Percentiles rank a stretch among this genome's conserved stretches.
Evolutionary conservation across 2,113 vertebrate species (phyloP).

Genomic region (Cromileptes altivelis): DNA sequence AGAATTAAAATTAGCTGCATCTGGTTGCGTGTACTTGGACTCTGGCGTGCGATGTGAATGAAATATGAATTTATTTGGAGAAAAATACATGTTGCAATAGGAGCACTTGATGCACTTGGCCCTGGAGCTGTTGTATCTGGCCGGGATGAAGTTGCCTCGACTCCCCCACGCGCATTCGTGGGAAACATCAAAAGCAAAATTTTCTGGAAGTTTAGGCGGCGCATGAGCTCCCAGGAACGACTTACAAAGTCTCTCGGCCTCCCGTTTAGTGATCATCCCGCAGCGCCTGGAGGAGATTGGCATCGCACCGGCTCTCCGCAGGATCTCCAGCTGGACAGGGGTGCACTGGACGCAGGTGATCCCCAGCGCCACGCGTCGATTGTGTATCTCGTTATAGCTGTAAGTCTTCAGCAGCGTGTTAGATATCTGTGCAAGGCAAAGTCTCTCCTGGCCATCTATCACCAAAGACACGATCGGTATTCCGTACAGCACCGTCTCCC

Average conservation of each 20-base stretch:
- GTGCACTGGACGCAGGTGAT: constrained; percentile 96
- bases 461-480: constrained; percentile 96
- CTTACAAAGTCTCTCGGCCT: constrained; percentile 93
- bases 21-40: constrained; percentile 94
- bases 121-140: constrained; percentile 93
- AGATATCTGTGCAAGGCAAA: constrained; percentile 93
- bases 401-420: constrained; percentile 93
- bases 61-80: constrained; percentile 95
- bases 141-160: constrained; percentile 92
- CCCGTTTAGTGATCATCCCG: constrained; percentile 95
- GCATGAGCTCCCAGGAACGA: constrained; percentile 92
- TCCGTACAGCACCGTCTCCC: constrained; percentile 95
- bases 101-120: constrained; percentile 96
- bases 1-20: constrained; percentile 94
- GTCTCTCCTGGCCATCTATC: constrained; percentile 94
- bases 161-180: constrained; percentile 94
- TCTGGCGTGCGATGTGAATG: constrained; percentile 93
- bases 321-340: constrained; percentile 93
- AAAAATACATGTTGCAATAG: constrained; percentile 95
- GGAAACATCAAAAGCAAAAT: constrained; percentile 93
- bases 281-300: constrained; percentile 93
- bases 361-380: constrained; percentile 93
- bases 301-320: constrained; percentile 92
- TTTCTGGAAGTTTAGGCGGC: constrained; percentile 92
- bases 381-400: constrained; percentile 96